phyloP scores from a whole-genome alignment of 2,113 vertebrate species.

The Ramphastos sulfuratus region DNA sequence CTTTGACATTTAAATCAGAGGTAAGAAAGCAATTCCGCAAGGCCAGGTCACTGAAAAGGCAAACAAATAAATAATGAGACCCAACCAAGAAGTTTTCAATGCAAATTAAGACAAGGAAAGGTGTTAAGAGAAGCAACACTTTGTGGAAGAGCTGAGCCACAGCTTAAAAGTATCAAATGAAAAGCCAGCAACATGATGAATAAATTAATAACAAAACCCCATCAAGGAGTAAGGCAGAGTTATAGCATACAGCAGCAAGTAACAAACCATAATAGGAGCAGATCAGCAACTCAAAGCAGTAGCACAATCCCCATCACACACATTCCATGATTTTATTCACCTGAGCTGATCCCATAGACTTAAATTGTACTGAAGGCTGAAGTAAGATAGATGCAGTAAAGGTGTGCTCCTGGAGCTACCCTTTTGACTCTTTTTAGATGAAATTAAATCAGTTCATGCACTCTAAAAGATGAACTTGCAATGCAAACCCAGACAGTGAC shows the following conservation, averaged over 20 bases:
- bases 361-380: neutral
- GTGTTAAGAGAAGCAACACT: neutral
- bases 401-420: neutral
- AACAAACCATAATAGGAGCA: neutral
- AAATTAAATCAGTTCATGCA: neutral
- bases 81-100: neutral
- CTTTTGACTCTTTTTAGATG: neutral
- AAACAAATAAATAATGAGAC: neutral
- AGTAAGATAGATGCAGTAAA: neutral
- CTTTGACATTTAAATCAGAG: conserved; percentile 93
- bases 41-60: conserved; percentile 86
- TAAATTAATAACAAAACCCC: neutral
- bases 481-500: neutral
- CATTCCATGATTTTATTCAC: neutral
- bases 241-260: neutral
- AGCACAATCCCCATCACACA: neutral
- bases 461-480: neutral
- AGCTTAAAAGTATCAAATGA: neutral
- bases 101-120: neutral
- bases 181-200: neutral
- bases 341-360: neutral
- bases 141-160: neutral
- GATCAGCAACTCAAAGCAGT: neutral
- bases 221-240: neutral
- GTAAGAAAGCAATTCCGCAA: conserved; percentile 96